Evolutionary conservation across 2,888 invertebrate genomes (phyloP), one percentile per base, ranked within the genome.

Genomic region (Drosophila villosipedis): DNA sequence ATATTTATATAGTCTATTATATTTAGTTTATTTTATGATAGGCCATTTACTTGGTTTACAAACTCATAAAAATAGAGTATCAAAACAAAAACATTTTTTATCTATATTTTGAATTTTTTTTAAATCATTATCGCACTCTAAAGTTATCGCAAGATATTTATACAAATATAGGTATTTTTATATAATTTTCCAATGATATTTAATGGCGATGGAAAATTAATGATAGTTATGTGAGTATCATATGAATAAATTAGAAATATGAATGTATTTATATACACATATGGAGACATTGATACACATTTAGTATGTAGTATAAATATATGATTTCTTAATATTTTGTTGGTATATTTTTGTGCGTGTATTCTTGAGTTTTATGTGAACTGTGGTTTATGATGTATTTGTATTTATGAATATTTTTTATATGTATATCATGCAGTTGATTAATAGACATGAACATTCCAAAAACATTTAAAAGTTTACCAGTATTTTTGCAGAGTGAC

Each of bases 261-360:
- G 58, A 61, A 49, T 61, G 43, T 76, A 70, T 41, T 69, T 73
- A 70, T 72, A 66, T 52, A 64, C 62, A 69, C 62, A 62, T 22
- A 59, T 41, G 16, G 16, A 43, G 55, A 71, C 63, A 73, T 54
- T 68, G 28, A 50, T 53, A 58, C 28, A 50, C 52, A 68, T 61
- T 78, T 54, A 68, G 35, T 53, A 64, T 55, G 28, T 31, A 16
- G 39, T 33, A 61, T 65, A 49, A 49, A 43, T 62, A 58, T 63
- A 69, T 66, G 30, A 62, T 71, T 52, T n/a, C 57, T 63, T 39
- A 31, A 49, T 58, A 75, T 58, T 55, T 71, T 79, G 85, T 84
- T 86, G 87, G 84, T 89, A 89, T 84, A 86, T 86, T 89, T 86
- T 86, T 84, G 68, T 68, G 41, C 19, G 82, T 84, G 71, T 82